These are phyloP conservation scores for Spilosoma lubricipeda DNA, from an alignment of 2,888 invertebrate species.

Conservation along the genomic window DNA sequence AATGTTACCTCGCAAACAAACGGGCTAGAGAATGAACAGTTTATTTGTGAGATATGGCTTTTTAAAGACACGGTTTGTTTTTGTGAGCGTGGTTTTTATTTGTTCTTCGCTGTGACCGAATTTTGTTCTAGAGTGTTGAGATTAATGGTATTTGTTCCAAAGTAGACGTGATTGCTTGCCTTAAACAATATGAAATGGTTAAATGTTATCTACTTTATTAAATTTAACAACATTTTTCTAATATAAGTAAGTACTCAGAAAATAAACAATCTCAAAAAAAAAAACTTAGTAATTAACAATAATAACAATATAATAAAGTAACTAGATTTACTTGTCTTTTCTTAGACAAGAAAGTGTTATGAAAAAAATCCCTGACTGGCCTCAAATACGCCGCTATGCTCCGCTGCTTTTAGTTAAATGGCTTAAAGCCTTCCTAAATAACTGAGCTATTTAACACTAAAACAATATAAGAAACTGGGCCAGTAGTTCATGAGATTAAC, in stretches of 20 bases:
- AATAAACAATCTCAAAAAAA: no score
- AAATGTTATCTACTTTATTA: background rate
- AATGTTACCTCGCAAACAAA: slow-evolving; percentile 45
- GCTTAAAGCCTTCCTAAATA: no score
- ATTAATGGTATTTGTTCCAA: slow-evolving; percentile 10
- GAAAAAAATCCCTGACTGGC: no score
- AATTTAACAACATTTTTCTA: background rate
- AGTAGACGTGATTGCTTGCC: background rate
- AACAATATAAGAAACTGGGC: no score
- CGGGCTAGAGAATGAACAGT: slow-evolving; percentile 40
- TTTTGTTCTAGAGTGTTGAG: slow-evolving; percentile 12
- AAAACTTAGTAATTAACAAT: no score
- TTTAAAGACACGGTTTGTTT: slow-evolving; percentile 48
- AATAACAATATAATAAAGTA: background rate
- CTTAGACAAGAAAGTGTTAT: no score
- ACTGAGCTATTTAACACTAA: no score
- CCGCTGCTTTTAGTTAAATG: no score
- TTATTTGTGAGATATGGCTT: slow-evolving; percentile 49
- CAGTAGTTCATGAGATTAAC: no score
- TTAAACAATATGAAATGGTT: background rate
- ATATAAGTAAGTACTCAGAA: background rate
- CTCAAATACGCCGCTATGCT: no score
- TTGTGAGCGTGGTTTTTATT: slow-evolving; percentile 36
- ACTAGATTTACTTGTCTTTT: background rate
- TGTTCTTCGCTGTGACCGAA: slow-evolving; percentile 21